These are phyloP conservation scores for Pseudorasbora parva DNA, from an alignment of 2,113 vertebrate genomes.

Conservation along the genomic window DNA sequence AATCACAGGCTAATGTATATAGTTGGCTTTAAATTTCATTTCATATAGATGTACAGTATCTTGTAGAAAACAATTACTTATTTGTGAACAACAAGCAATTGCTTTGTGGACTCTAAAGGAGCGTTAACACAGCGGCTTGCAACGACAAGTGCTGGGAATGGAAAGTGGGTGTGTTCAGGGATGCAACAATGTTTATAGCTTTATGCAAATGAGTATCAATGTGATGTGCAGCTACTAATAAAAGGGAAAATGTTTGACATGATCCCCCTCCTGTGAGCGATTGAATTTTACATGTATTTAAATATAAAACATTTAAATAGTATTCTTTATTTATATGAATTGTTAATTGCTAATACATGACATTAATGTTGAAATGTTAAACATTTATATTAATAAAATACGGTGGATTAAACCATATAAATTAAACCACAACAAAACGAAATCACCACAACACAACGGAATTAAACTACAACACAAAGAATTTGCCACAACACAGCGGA, in stretches of 20 bases:
- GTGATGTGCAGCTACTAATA: not conserved
- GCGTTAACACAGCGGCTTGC: not conserved
- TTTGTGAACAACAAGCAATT: not conserved
- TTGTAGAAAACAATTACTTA: conserved; percentile 54
- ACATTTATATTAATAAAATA: no score
- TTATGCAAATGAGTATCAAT: not conserved
- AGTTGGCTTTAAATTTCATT: conserved; percentile 39
- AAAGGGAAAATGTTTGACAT: not conserved
- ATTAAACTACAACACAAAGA: no score
- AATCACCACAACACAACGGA: no score
- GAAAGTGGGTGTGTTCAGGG: not conserved
- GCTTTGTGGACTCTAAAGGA: not conserved
- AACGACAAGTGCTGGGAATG: not conserved
- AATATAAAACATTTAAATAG: no score
- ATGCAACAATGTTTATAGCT: not conserved
- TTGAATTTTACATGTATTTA: not conserved
- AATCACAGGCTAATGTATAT: conserved; percentile 54
- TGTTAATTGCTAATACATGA: no score
- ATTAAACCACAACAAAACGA: no score
- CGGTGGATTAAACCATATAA: no score
- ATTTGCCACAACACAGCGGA: no score
- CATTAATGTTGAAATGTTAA: no score
- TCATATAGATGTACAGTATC: conserved; percentile 45
- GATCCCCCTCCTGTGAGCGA: not conserved
- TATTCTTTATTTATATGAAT: no score